These are phyloP conservation scores for Borostomias antarcticus DNA, from an alignment of 2,797 vertebrate genomes.

Conservation along the genomic window DNA sequence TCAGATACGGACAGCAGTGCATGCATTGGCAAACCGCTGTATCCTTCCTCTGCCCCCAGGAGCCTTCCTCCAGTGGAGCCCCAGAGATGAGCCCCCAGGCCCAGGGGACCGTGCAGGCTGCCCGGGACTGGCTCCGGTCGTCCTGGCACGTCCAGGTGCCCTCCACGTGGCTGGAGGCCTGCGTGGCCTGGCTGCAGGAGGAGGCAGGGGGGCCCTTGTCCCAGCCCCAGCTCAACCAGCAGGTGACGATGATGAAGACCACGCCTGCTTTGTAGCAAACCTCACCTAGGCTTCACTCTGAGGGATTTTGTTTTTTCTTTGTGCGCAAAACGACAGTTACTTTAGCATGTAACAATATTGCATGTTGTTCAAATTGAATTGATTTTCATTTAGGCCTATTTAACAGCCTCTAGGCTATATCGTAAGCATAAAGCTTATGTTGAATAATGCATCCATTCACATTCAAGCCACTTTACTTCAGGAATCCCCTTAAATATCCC, in stretches of 20 bases:
- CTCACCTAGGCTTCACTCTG: no score
- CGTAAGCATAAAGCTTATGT: no score
- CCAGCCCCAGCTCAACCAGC: slow-evolving; percentile 83
- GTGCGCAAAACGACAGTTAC: no score
- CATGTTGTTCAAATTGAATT: no score
- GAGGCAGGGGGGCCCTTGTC: slow-evolving; percentile 80
- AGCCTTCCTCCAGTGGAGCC: no score
- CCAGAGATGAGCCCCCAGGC: slow-evolving; percentile 13
- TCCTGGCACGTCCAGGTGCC: slow-evolving; percentile 89
- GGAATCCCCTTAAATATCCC: neutral
- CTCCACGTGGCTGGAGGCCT: slow-evolving; percentile 88
- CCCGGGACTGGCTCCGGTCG: slow-evolving; percentile 87
- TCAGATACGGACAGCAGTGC: no score
- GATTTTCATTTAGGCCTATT: no score
- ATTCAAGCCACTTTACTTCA: neutral
- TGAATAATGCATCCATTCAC: no score
- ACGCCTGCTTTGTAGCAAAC: no score
- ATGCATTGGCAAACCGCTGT: neutral
- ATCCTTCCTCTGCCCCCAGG: neutral
- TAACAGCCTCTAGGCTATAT: no score
- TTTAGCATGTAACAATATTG: no score
- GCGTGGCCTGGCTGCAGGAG: slow-evolving; percentile 89
- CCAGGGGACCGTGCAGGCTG: slow-evolving; percentile 59
- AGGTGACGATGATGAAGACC: slow-evolving; percentile 55
- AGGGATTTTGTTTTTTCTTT: no score